These are phyloP conservation scores for Acromyrmex heyeri DNA, from an alignment of 1,140 invertebrate genomes.

Conservation along the genomic window DNA sequence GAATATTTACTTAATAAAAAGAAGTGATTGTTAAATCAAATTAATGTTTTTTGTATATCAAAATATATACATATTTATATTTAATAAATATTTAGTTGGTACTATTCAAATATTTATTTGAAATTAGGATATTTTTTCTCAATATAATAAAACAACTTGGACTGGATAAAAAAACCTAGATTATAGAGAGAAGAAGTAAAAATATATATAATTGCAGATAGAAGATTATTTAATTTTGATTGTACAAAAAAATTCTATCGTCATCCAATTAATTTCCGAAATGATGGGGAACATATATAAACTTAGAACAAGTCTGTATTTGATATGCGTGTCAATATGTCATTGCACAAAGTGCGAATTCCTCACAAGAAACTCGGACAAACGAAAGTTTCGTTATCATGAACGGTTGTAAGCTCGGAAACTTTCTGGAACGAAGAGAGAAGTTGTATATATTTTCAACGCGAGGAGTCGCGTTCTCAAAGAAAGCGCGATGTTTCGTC, in stretches of 20 bases:
- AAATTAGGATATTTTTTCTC: too few relatives aligned
- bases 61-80: too few relatives aligned
- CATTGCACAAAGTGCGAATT: constrained; percentile 49
- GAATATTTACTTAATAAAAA: too few relatives aligned
- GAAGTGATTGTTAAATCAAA: too few relatives aligned
- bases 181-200: too few relatives aligned
- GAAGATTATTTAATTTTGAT: neutral
- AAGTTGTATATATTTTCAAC: constrained; percentile 48
- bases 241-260: neutral
- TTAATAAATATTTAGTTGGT: too few relatives aligned
- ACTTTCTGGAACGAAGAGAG: constrained; percentile 29
- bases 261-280: neutral
- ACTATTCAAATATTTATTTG: too few relatives aligned
- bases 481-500: constrained; percentile 48
- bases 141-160: too few relatives aligned
- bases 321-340: constrained; percentile 56
- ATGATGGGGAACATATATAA: neutral
- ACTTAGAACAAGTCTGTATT: neutral
- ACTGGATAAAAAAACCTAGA: too few relatives aligned
- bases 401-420: constrained; percentile 19
- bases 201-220: too few relatives aligned
- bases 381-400: constrained; percentile 54
- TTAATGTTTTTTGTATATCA: too few relatives aligned
- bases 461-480: constrained; percentile 34
- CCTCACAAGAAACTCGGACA: constrained; percentile 1